Conservation (phyloP, 2,113 vertebrate species). For the Rattus rattus region DNA sequence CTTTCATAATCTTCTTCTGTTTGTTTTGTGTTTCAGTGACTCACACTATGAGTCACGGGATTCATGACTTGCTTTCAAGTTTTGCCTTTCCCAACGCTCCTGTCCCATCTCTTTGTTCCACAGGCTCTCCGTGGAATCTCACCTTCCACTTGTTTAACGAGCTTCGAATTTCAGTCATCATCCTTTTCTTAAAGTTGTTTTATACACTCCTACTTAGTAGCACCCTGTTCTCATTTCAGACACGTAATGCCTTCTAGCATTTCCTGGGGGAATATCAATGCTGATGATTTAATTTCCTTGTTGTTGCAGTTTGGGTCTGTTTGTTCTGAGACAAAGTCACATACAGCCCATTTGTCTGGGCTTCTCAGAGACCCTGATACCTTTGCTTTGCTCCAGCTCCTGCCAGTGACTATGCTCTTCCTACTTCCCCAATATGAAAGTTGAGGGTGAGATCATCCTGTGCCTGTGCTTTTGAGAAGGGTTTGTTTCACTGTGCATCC, state of each 20-base stretch:
- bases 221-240: conserved; percentile 32
- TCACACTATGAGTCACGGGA: not conserved
- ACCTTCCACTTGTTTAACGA: not conserved
- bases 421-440: not conserved
- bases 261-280: not conserved
- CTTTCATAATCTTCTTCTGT: not conserved
- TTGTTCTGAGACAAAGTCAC: not conserved
- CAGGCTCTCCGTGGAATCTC: not conserved
- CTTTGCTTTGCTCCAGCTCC: too few relatives aligned
- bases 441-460: not conserved
- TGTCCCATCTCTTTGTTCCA: not conserved
- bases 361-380: not conserved
- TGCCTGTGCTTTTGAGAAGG: not conserved
- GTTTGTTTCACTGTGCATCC: not conserved
- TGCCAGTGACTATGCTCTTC: not conserved
- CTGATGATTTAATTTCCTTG: not conserved
- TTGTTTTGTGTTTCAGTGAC: conserved; percentile 32
- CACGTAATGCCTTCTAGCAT: not conserved
- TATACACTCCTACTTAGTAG: conserved; percentile 9
- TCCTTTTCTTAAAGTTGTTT: not conserved
- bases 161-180: not conserved
- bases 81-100: not conserved
- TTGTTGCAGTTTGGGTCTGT: not conserved
- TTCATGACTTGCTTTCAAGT: not conserved
- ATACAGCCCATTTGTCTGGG: too few relatives aligned